Percentiles rank a stretch among this genome's conserved stretches.
phyloP scores from a whole-genome alignment of 2,113 vertebrate genomes.

The Stictonetta naevosa region DNA sequence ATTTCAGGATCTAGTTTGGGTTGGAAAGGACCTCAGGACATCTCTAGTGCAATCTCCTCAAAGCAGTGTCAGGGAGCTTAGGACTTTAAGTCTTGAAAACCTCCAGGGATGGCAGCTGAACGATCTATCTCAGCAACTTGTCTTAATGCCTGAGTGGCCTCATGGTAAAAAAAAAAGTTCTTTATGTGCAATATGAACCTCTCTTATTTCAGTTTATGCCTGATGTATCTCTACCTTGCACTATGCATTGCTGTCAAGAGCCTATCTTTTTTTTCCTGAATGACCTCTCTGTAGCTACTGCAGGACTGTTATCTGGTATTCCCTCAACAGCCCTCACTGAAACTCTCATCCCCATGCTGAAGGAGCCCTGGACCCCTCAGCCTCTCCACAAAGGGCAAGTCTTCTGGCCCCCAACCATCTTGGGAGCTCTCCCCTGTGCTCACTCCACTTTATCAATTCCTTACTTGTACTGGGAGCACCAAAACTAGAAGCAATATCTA shows the following conservation, averaged over 20 bases:
- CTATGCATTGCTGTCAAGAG: fast-evolving
- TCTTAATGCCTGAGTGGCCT: not conserved
- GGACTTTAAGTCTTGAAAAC: not conserved
- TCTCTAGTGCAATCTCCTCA: not conserved
- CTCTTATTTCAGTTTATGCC: not conserved
- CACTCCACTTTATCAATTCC: not conserved
- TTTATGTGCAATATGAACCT: not conserved
- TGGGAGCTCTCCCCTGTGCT: not conserved
- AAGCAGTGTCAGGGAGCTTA: not conserved
- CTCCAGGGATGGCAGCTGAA: not conserved
- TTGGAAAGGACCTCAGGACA: not conserved
- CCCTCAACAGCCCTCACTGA: not conserved
- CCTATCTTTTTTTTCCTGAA: not conserved
- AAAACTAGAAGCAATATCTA: not conserved
- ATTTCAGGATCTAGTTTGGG: too few relatives aligned
- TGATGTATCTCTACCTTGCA: not conserved
- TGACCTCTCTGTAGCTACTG: not conserved
- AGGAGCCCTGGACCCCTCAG: not conserved
- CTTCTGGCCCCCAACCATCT: not conserved
- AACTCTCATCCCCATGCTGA: not conserved
- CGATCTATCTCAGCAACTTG: not conserved
- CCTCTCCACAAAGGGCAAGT: not conserved
- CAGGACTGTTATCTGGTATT: not conserved
- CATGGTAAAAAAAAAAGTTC: not conserved
- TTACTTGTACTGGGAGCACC: not conserved